Evolutionary conservation across 2,113 vertebrate genomes (phyloP).

Genomic region (Bos javanicus): DNA sequence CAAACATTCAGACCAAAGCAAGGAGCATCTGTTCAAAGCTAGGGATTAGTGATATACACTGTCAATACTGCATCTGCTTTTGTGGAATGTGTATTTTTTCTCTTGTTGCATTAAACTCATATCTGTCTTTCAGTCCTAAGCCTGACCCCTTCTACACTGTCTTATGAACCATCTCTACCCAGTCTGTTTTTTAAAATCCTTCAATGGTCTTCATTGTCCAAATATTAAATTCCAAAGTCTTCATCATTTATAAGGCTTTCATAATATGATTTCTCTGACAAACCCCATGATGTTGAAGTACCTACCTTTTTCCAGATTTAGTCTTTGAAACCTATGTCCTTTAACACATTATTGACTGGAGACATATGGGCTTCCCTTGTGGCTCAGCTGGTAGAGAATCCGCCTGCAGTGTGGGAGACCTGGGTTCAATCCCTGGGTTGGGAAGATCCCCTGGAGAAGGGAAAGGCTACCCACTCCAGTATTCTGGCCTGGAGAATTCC

Average conservation of each 20-base stretch:
- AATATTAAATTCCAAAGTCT: not conserved
- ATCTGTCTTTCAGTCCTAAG: not conserved
- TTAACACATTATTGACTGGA: not conserved
- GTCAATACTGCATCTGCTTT: not conserved
- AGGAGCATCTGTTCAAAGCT: not conserved
- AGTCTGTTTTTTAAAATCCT: not conserved
- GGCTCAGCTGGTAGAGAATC: not conserved
- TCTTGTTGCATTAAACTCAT: not conserved
- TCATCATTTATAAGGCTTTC: not conserved
- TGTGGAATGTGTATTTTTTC: not conserved
- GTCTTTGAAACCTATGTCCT: not conserved
- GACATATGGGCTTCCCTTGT: not conserved
- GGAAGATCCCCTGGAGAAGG: not conserved
- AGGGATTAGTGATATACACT: not conserved
- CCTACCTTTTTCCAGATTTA: not conserved
- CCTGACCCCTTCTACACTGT: not conserved
- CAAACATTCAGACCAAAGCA: not conserved
- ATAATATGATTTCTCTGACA: not conserved
- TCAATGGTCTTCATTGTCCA: not conserved
- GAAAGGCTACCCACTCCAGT: not conserved
- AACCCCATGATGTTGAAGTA: not conserved
- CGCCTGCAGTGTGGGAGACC: fast-evolving
- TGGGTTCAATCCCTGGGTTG: not conserved
- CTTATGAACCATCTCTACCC: not conserved
- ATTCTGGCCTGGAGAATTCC: not conserved